A percentile compares a stretch with the other conserved stretches of the same genome.
These are phyloP conservation scores for Tricholaema leucomelas DNA, from an alignment of 2,113 vertebrate genomes.

Conservation along the genomic window DNA sequence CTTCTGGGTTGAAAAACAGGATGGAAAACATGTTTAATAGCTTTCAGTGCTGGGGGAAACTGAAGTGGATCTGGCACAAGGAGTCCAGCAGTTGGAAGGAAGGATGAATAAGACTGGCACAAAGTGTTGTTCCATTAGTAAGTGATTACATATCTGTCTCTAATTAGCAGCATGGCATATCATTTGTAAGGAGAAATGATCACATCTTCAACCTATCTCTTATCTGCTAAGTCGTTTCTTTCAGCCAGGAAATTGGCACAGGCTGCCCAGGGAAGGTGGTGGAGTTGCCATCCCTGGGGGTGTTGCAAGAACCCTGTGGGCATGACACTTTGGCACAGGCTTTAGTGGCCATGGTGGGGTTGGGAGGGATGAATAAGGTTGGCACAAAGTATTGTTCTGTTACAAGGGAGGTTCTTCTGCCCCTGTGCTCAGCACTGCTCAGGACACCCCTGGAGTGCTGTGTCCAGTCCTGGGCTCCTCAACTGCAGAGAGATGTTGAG, in stretches of 20 bases:
- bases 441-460: no score
- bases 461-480: no score
- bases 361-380: no score
- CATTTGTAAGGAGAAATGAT: constrained; percentile 20
- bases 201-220: background rate
- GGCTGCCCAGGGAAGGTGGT: no score
- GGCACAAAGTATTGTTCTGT: no score
- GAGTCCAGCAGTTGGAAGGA: constrained; percentile 53
- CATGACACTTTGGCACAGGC: no score
- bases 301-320: no score
- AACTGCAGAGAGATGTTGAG: no score
- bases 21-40: constrained; percentile 58
- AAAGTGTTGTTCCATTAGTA: constrained; percentile 43
- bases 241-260: background rate
- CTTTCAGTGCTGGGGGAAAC: constrained; percentile 56
- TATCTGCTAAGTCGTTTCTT: constrained; percentile 36
- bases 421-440: no score
- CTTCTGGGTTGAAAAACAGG: constrained; percentile 67
- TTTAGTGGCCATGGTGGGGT: no score
- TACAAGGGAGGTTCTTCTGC: no score
- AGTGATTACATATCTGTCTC: constrained; percentile 44
- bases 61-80: constrained; percentile 59
- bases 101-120: constrained; percentile 58
- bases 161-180: constrained; percentile 49
- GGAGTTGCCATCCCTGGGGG: no score